Base-by-base conservation (phyloP, 2,797 vertebrate species). In the Odontamblyopus rebecca region DNA sequence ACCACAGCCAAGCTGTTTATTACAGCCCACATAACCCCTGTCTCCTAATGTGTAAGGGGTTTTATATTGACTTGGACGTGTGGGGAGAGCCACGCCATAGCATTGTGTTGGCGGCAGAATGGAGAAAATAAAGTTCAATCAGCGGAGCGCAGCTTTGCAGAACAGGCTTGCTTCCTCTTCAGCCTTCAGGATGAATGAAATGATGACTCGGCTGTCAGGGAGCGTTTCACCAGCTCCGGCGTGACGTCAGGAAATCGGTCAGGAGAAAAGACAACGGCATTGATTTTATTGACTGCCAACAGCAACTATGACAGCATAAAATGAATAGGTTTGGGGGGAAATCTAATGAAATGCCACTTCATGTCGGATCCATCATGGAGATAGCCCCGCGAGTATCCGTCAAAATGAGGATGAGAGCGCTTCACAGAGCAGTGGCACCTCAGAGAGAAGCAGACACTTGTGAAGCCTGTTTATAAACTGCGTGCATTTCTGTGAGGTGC, bases 161-260 rank as follows among this genome's bases (percentile, higher is more conserved):
- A 54, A 53, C 41, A 65, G 27, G 48, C 15, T 23, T 32, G 72
- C 70, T 68, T 72, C 80, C 70, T 81, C 68, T 41, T 69, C 60
- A 80, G 79, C 75, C 70, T 68, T 75, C 61, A 68, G 67, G 77
- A 80, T 81, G 70, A 83, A 82, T 83, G 72, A 69, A 60, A 68
- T 79, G 67, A 88, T 81, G 79, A 81, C 68, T 79, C 67, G 50
- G 68, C 62, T 84, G 81, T 82, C 78, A 77, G 59, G 56, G 51
- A 35, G 71, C 18, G 30, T 72, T 64, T 76, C 72, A 61, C 61
- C 38, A 83, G 67, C 68, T 69, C 76, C 74, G 59, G 56, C 41
- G 67, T 73, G 70, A 65, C 66, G 67, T 32, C 54, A 26, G 78
- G 66, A 85, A 80, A 72, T 54, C 68, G 67, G 67, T 75, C 56